Base-by-base conservation (phyloP, 2,888 invertebrate species). In the Andrena trimmerana region DNA sequence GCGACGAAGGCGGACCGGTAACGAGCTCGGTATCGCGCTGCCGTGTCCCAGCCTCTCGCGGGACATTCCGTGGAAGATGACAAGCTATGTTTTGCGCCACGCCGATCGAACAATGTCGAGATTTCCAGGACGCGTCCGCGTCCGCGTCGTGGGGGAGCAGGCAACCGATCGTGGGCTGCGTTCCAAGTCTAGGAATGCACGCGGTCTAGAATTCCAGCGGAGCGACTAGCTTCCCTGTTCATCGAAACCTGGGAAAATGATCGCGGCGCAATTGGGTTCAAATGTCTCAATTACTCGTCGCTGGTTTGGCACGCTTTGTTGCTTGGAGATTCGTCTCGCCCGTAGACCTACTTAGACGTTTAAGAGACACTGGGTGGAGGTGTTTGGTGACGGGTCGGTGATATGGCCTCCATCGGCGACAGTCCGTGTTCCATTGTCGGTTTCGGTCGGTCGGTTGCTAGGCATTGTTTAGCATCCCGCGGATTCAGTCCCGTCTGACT, bases 401-500 rank as follows among this genome's bases (percentile, higher is more conserved):
- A 57, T 85, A 80, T 80, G 90, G 87, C 87, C 88, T 89, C 87
- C 87, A 90, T 89, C 80, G 88, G 76, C 76, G 73, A 85, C 78
- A 81, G 81, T 86, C 77, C 69, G 73, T 76, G 87, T 90, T 88
- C 89, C 89, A 92, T 92, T 90, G 90, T 92, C 90, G 90, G 88
- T 90, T 90, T 89, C 86, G 87, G 88, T 87, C 83, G 84, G 82
- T 89, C 78, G 85, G 84, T 79, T 42, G 42, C 42, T 42, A 78
- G 88, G 89, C 90, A 92, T 92, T 92, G 92, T 93, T 91, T 90
- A 88, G 86, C 88, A 88, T 90, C 89, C 85, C 88, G 90, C 87
- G 88, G 84, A 88, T 91, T 91, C 90, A 86, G 78, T 80, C 82
- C 78, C 79, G 89, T 89, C 90, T 92, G 92, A 92, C 91, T 93